Conservation (phyloP, 1,140 invertebrate species). For the Argopecten irradians region DNA sequence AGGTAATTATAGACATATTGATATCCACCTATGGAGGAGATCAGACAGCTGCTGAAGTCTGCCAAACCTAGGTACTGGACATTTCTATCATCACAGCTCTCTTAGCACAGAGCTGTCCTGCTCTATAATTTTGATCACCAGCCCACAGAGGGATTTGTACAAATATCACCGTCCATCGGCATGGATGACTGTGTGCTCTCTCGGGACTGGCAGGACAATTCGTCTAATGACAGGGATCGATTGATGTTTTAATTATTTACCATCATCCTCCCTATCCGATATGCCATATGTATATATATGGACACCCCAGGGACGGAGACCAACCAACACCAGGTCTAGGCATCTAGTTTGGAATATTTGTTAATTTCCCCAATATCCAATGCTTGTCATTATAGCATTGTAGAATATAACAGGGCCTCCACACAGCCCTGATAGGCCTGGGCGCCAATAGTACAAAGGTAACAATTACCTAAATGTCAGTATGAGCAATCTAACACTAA, state of each 20-base stretch:
- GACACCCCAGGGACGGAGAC: neutral
- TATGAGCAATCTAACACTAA: conserved; percentile 10
- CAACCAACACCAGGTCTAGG: neutral
- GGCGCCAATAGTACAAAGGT: neutral
- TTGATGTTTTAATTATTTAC: conserved; percentile 23
- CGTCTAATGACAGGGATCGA: conserved; percentile 5
- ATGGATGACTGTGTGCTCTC: neutral
- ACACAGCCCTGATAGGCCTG: neutral
- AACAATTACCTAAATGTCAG: conserved; percentile 11
- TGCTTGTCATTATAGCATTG: conserved; percentile 22
- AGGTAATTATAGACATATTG: conserved; percentile 6
- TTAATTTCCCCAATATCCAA: conserved; percentile 13
- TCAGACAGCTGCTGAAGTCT: neutral
- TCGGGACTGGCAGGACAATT: neutral
- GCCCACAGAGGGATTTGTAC: conserved; percentile 7
- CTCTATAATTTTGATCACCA: conserved; percentile 18
- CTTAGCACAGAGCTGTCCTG: neutral
- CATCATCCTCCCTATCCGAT: conserved; percentile 1
- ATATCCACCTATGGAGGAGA: neutral
- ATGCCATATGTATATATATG: neutral
- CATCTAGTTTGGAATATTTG: neutral
- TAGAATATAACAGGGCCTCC: neutral
- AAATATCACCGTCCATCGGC: conserved; percentile 8
- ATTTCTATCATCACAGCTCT: neutral
- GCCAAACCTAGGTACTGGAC: neutral